phyloP scores from a whole-genome alignment of 2,797 vertebrate genomes.

The Gallinago solitaria region DNA sequence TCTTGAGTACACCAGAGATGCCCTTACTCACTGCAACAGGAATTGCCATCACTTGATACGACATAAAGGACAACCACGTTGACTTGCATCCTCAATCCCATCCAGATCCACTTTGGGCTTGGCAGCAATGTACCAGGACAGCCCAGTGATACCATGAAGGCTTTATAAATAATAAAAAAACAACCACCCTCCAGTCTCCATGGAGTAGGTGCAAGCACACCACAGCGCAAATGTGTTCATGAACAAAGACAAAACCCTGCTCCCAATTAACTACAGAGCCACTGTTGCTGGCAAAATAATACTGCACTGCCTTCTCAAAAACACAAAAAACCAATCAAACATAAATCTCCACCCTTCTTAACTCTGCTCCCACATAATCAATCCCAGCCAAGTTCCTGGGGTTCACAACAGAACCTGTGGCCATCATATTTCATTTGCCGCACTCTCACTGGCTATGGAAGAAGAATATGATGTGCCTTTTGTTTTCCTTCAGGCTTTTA shows the following conservation, averaged over 20 bases:
- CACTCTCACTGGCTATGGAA: not conserved
- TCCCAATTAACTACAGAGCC: slow-evolving; percentile 54
- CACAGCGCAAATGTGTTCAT: not conserved
- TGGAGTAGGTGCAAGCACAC: slow-evolving; percentile 21
- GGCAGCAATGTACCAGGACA: not conserved
- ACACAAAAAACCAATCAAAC: not conserved
- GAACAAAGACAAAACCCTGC: slow-evolving; percentile 10
- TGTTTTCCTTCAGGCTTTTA: slow-evolving; percentile 31
- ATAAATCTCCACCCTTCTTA: not conserved
- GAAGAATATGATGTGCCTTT: slow-evolving; percentile 1
- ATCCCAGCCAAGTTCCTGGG: slow-evolving; percentile 40
- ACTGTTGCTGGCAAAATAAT: slow-evolving; percentile 39
- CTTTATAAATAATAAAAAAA: not conserved
- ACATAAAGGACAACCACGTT: not conserved
- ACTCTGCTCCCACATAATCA: not conserved
- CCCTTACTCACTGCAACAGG: not conserved
- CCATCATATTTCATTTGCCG: not conserved
- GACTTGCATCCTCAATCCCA: not conserved
- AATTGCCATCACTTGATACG: not conserved
- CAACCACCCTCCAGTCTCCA: not conserved
- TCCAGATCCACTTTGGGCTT: not conserved
- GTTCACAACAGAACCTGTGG: slow-evolving; percentile 51
- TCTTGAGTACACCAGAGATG: not conserved
- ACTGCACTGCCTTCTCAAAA: not conserved
- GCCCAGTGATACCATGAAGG: not conserved